A percentile compares a stretch with the other conserved stretches of the same genome.
These are phyloP conservation scores for Rhinoderma darwinii DNA, from an alignment of 2,113 vertebrate species.

Conservation along the genomic window DNA sequence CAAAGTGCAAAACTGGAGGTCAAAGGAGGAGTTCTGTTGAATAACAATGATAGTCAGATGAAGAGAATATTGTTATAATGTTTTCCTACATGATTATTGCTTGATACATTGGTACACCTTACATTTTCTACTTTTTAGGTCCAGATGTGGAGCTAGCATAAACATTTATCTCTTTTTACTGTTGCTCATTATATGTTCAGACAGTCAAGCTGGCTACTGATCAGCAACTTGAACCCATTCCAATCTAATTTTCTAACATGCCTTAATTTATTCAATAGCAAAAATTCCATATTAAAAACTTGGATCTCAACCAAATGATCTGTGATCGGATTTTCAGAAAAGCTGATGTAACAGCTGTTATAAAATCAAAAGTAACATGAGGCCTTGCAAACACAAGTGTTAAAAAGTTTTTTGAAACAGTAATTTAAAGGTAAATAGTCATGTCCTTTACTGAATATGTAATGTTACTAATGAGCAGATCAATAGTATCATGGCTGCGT, in stretches of 20 bases:
- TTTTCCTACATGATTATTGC: background rate
- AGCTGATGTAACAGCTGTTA: constrained; percentile 54
- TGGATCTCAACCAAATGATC: constrained; percentile 39
- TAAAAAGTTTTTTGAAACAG: constrained; percentile 3
- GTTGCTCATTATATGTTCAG: constrained; percentile 43
- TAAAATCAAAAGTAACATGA: constrained; percentile 16
- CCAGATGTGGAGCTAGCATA: constrained; percentile 32
- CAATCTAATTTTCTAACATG: constrained; percentile 46
- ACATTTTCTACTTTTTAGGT: background rate
- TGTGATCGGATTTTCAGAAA: constrained; percentile 50
- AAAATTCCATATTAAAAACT: constrained; percentile 52
- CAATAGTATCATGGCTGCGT: too few species aligned
- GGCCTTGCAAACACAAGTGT: background rate
- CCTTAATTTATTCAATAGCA: constrained; percentile 46
- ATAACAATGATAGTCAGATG: background rate
- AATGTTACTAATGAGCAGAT: too few species aligned
- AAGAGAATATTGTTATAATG: background rate
- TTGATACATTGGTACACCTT: background rate
- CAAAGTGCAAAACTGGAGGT: background rate
- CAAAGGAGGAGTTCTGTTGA: background rate
- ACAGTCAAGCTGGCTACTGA: constrained; percentile 23
- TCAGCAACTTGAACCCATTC: constrained; percentile 50
- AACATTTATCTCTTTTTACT: constrained; percentile 23
- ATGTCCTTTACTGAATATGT: too few species aligned
- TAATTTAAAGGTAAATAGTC: background rate